Percentiles rank a stretch among this genome's conserved stretches.
These are phyloP conservation scores for Euplexia lucipara DNA, from an alignment of 2,888 invertebrate genomes.

Conservation along the genomic window DNA sequence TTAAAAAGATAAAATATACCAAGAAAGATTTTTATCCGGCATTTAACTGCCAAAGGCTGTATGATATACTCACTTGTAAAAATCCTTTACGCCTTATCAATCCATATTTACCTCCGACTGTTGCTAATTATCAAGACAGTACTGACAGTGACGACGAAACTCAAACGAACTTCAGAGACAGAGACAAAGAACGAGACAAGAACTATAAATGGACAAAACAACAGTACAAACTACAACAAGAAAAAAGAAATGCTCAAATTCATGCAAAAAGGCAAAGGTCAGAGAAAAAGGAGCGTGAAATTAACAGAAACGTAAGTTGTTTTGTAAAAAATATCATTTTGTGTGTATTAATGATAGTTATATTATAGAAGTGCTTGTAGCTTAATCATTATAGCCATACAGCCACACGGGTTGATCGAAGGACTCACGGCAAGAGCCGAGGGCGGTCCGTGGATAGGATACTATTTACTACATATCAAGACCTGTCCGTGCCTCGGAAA, in stretches of 20 bases:
- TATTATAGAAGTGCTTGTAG: too few relatives aligned
- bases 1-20: constrained; percentile 93
- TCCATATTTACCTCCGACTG: constrained; percentile 79
- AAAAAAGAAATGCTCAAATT: constrained; percentile 77
- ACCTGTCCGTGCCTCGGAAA: too few relatives aligned
- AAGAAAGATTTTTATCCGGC: constrained; percentile 92
- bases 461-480: too few relatives aligned
- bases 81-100: constrained; percentile 88
- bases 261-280: constrained; percentile 76
- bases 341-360: too few relatives aligned
- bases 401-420: too few relatives aligned
- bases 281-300: constrained; percentile 83
- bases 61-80: constrained; percentile 90
- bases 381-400: too few relatives aligned
- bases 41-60: constrained; percentile 91
- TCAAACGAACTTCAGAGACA: constrained; percentile 84
- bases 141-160: constrained; percentile 84
- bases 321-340: too few relatives aligned
- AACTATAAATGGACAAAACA: constrained; percentile 88
- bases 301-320: constrained; percentile 90
- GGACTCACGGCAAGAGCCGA: too few relatives aligned
- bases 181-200: constrained; percentile 88
- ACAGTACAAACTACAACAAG: constrained; percentile 81
- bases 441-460: too few relatives aligned
- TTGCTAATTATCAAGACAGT: constrained; percentile 72